Conservation (phyloP, 2,113 vertebrate species). For the Cyprinodon brontotheroides region DNA sequence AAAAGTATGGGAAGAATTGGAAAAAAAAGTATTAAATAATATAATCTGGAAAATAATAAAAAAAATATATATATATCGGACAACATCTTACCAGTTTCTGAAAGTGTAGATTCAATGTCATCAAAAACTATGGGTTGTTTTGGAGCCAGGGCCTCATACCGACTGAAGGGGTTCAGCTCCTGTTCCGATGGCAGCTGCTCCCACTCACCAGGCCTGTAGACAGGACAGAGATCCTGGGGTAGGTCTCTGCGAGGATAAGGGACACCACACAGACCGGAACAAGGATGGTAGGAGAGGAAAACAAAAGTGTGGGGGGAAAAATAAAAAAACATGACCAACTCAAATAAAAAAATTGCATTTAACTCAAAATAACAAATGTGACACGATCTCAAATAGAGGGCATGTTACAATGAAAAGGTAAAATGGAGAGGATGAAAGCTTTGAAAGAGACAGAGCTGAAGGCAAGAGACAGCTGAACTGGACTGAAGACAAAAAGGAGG, state of each 20-base stretch:
- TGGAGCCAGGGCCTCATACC: constrained; percentile 88
- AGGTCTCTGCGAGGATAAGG: constrained; percentile 89
- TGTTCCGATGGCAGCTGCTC: constrained; percentile 94
- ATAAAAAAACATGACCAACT: constrained; percentile 56
- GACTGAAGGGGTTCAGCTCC: constrained; percentile 96
- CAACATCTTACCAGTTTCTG: constrained; percentile 55
- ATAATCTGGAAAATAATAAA: no score
- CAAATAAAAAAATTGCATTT: constrained; percentile 55
- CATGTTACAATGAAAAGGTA: not conserved
- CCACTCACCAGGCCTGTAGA: constrained; percentile 99
- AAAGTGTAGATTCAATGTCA: constrained; percentile 67
- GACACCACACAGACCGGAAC: constrained; percentile 63
- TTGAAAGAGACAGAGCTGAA: not conserved
- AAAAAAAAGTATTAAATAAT: no score
- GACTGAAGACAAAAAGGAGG: constrained; percentile 17
- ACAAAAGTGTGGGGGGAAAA: not conserved
- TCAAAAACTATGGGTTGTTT: constrained; percentile 80
- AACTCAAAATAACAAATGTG: constrained; percentile 47
- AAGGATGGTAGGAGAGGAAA: constrained; percentile 22
- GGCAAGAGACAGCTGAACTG: constrained; percentile 10
- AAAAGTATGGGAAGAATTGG: no score
- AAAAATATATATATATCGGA: no score
- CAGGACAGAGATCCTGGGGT: constrained; percentile 99
- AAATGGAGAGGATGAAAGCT: not conserved
- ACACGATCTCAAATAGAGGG: constrained; percentile 18